Percentiles rank a stretch among this genome's conserved stretches.
These are phyloP conservation scores for Micropoecilia bifurca DNA, from an alignment of 2,797 vertebrate genomes.

Conservation along the genomic window DNA sequence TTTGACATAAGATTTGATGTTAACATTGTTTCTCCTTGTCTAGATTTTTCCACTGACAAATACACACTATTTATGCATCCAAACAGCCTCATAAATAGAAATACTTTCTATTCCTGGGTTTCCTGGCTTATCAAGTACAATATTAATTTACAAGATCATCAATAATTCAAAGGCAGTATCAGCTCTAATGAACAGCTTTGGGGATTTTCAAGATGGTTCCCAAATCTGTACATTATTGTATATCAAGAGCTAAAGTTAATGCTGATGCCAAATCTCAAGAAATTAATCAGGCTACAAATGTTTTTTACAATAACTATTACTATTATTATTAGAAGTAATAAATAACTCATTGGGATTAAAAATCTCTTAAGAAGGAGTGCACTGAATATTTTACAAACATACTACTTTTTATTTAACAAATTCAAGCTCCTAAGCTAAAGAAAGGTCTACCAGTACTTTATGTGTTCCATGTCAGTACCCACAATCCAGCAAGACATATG, in stretches of 20 bases:
- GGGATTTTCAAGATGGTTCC: too few relatives aligned
- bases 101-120: neutral
- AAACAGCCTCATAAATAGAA: conserved; percentile 17
- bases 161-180: conserved; percentile 32
- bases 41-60: neutral
- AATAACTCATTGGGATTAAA: neutral
- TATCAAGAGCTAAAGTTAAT: neutral
- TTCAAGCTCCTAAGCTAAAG: neutral
- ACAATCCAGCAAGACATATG: conserved; percentile 31
- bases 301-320: neutral
- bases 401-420: neutral
- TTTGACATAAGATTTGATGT: neutral
- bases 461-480: conserved; percentile 8
- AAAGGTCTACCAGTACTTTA: neutral
- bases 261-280: neutral
- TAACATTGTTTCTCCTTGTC: neutral
- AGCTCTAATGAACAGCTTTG: neutral
- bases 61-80: conserved; percentile 1
- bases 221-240: neutral
- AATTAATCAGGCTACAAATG: neutral
- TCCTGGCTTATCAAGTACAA: conserved; percentile 18
- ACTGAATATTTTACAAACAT: neutral
- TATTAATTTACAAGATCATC: conserved; percentile 41
- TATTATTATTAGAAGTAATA: neutral
- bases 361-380: neutral